Evolutionary conservation across 1,140 invertebrate species (phyloP).

Genomic region (Anadara kagoshimensis): DNA sequence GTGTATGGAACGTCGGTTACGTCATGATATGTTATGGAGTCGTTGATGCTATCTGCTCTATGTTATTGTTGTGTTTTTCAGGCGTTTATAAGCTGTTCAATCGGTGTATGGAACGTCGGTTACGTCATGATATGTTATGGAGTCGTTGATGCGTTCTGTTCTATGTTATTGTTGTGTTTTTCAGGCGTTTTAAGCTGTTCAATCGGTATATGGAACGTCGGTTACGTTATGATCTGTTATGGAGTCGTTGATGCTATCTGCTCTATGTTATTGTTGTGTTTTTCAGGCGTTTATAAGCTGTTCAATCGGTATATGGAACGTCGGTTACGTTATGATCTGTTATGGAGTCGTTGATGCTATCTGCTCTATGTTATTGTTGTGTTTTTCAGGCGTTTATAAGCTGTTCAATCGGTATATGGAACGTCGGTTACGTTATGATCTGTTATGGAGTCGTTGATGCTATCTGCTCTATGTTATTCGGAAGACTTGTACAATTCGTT

Average conservation of each 20-base stretch:
- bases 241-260: slow-evolving; percentile 93
- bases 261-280: no score
- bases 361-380: slow-evolving; percentile 80
- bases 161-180: no score
- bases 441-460: slow-evolving; percentile 96
- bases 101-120: slow-evolving; percentile 93
- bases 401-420: slow-evolving; percentile 91
- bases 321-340: slow-evolving; percentile 97
- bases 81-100: slow-evolving; percentile 94
- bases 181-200: no score
- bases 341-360: slow-evolving; percentile 94
- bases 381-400: slow-evolving; percentile 90
- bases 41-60: slow-evolving; percentile 92
- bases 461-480: slow-evolving; percentile 90
- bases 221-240: slow-evolving; percentile 97
- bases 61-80: no score
- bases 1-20: slow-evolving; percentile 94
- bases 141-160: slow-evolving; percentile 92
- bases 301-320: slow-evolving; percentile 90
- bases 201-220: slow-evolving; percentile 92
- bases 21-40: slow-evolving; percentile 98
- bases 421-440: slow-evolving; percentile 96
- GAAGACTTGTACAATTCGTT: slow-evolving; percentile 92
- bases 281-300: no score
- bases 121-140: slow-evolving; percentile 98